Evolutionary conservation across 2,797 vertebrate species (phyloP).

Genomic region (Phaenicophaeus curvirostris): DNA sequence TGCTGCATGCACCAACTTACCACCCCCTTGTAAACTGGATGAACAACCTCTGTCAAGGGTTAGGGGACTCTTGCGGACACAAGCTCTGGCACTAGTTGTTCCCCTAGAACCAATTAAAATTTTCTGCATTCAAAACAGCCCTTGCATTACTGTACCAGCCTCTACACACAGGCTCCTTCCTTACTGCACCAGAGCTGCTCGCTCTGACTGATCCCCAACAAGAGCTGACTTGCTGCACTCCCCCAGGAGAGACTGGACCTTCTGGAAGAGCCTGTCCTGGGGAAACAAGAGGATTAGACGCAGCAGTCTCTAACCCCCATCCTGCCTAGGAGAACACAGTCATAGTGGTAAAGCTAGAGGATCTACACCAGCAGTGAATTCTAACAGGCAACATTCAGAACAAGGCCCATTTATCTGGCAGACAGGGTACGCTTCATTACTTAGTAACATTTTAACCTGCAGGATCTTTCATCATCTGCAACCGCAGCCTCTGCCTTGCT

Average conservation of each 20-base stretch:
- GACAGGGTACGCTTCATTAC: background rate
- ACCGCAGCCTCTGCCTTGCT: background rate
- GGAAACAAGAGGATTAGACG: background rate
- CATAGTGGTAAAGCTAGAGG: background rate
- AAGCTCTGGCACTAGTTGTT: background rate
- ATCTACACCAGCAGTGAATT: background rate
- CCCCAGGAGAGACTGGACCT: fast-evolving
- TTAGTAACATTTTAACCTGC: constrained; percentile 4
- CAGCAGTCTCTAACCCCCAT: background rate
- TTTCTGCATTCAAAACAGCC: background rate
- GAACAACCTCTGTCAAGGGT: background rate
- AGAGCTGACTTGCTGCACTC: background rate
- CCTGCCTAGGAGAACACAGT: background rate
- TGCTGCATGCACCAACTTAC: background rate
- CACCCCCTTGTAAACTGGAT: background rate
- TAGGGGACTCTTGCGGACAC: background rate
- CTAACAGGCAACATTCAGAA: background rate
- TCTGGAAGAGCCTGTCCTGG: background rate
- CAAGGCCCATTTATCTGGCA: background rate
- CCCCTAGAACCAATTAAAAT: background rate
- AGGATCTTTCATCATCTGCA: background rate
- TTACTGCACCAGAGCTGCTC: background rate
- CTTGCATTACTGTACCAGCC: background rate
- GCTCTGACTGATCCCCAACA: background rate
- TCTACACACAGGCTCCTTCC: background rate